Percentiles rank a stretch among this genome's conserved stretches.
Conservation (phyloP, 2,113 vertebrate species). For the Ceyx cyanopectus region DNA sequence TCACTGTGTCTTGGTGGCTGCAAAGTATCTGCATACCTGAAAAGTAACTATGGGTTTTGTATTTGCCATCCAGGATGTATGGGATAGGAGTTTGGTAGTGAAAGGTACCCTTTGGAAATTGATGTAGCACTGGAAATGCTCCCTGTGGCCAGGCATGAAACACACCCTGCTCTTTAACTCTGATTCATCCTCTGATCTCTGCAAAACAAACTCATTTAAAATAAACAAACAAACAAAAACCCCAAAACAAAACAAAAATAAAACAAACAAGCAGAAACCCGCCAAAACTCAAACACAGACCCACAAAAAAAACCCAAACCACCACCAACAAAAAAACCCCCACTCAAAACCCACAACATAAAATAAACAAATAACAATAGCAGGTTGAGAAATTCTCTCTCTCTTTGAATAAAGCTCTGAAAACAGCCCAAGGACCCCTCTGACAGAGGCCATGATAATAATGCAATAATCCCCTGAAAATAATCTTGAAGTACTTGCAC, state of each 20-base stretch:
- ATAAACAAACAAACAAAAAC: not conserved
- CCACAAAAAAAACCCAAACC: not conserved
- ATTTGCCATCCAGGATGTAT: not conserved
- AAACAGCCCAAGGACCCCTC: not conserved
- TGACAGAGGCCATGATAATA: not conserved
- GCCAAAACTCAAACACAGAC: no score
- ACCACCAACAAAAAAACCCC: not conserved
- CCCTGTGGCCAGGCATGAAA: not conserved
- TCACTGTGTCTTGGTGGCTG: not conserved
- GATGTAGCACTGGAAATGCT: rapidly evolving
- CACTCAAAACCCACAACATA: not conserved
- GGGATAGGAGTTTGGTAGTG: not conserved
- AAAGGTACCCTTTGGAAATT: not conserved
- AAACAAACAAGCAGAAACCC: not conserved
- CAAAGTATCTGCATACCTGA: not conserved
- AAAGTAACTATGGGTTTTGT: not conserved
- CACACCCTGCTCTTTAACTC: not conserved
- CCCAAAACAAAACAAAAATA: no score
- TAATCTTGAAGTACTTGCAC: not conserved
- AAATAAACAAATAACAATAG: not conserved
- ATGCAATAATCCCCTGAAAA: not conserved
- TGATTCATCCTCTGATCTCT: not conserved
- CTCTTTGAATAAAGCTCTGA: not conserved
- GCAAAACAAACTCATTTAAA: not conserved
- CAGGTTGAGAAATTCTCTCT: not conserved